A percentile compares a stretch with the other conserved stretches of the same genome.
Evolutionary conservation across 2,888 invertebrate species (phyloP).

Genomic region (Reticulitermes lucifugus): DNA sequence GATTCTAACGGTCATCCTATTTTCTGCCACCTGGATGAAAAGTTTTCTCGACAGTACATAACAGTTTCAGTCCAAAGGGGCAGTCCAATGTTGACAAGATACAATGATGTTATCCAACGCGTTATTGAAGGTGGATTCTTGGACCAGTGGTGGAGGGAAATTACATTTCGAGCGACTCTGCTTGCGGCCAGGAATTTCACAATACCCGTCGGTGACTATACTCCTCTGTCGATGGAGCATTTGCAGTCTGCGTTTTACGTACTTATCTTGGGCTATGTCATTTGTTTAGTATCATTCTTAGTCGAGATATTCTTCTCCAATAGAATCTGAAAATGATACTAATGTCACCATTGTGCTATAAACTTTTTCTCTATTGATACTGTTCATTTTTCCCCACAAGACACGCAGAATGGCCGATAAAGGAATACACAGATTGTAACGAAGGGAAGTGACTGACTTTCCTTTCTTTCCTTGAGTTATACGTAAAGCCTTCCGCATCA

Average conservation of each 20-base stretch:
- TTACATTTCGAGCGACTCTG: background rate
- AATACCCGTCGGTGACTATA: background rate
- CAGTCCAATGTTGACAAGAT: background rate
- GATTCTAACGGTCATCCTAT: conserved; percentile 12
- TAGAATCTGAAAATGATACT: no score
- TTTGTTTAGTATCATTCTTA: background rate
- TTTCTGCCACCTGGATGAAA: background rate
- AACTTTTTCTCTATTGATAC: no score
- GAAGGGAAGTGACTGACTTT: no score
- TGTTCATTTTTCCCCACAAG: no score
- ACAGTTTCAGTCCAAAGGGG: background rate
- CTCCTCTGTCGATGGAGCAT: background rate
- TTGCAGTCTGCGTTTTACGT: conserved; percentile 9
- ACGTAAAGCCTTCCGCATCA: no score
- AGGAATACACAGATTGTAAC: no score
- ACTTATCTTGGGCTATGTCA: background rate
- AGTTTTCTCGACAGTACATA: conserved; percentile 1
- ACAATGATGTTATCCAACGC: background rate
- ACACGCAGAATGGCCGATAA: no score
- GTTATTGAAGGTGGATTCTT: background rate
- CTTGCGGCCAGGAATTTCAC: background rate
- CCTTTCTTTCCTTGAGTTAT: no score
- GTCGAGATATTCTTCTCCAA: background rate
- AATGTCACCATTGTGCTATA: no score
- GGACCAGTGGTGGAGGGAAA: conserved; percentile 27